Conservation (phyloP, 2,113 vertebrate genomes). For the Urocolius indicus region DNA sequence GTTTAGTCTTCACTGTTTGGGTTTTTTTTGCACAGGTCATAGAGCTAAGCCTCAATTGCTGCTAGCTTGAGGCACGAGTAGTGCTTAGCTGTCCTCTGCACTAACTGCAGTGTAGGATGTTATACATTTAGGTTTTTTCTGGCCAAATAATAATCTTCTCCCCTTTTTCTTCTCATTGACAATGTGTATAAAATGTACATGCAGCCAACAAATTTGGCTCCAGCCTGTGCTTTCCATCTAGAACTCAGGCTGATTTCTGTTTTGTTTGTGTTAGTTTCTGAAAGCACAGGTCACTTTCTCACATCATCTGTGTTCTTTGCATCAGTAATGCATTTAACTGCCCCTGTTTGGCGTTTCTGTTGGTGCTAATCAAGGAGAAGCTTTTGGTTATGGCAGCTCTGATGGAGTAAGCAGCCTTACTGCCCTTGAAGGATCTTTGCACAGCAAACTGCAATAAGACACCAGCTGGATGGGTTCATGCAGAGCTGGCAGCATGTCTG, state of each 20-base stretch:
- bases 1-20: not conserved
- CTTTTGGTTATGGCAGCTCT: not conserved
- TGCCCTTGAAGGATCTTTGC: not conserved
- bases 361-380: not conserved
- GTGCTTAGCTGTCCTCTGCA: not conserved
- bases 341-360: not conserved
- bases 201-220: not conserved
- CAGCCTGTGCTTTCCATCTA: not conserved
- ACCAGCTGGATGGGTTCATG: not conserved
- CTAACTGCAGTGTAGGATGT: not conserved
- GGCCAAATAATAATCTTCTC: not conserved
- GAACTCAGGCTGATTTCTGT: not conserved
- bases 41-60: not conserved
- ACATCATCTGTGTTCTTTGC: not conserved
- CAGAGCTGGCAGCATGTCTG: not conserved
- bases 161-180: not conserved
- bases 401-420: not conserved
- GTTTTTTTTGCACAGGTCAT: not conserved
- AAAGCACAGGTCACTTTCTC: not conserved
- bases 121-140: not conserved
- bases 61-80: not conserved
- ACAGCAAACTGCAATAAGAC: too few species aligned
- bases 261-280: not conserved
- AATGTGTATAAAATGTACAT: accelerated
- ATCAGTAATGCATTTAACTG: not conserved